phyloP scores from a whole-genome alignment of 1,140 invertebrate genomes.

The Hycleus phaleratus region DNA sequence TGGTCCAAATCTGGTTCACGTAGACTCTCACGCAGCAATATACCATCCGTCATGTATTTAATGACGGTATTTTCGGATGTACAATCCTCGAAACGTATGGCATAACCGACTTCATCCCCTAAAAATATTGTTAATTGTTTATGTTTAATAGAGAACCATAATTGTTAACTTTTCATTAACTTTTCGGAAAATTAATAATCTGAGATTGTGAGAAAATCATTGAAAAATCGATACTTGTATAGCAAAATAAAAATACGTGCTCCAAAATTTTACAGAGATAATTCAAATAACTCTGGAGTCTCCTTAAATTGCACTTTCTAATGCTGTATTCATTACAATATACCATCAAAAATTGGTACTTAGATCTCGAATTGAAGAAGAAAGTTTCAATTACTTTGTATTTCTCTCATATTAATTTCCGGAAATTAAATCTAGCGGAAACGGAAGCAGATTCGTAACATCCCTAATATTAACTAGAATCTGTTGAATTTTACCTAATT shows the following conservation, averaged over 20 bases:
- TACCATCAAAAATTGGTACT: no score
- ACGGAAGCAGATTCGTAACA: background rate
- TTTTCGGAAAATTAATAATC: no score
- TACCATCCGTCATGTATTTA: constrained; percentile 99
- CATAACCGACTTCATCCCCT: constrained; percentile 92
- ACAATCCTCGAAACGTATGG: constrained; percentile 99
- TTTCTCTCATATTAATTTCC: no score
- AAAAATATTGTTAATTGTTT: constrained; percentile 1
- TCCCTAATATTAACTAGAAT: no score
- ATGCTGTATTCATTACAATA: no score
- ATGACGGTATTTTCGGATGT: constrained; percentile 94
- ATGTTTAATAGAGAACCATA: background rate
- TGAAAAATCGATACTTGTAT: no score
- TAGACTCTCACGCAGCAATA: constrained; percentile 89
- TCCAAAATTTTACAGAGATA: background rate
- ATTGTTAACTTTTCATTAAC: background rate
- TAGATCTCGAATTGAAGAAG: no score
- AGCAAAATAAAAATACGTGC: no score
- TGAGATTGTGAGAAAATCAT: background rate
- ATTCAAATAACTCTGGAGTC: background rate
- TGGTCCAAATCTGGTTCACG: constrained; percentile 91
- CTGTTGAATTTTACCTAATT: constrained; percentile 53
- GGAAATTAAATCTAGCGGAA: no score
- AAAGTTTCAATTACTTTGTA: no score
- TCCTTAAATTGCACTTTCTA: no score